Conservation (phyloP, 2,888 invertebrate species). For the Dinocampus coccinellae region DNA sequence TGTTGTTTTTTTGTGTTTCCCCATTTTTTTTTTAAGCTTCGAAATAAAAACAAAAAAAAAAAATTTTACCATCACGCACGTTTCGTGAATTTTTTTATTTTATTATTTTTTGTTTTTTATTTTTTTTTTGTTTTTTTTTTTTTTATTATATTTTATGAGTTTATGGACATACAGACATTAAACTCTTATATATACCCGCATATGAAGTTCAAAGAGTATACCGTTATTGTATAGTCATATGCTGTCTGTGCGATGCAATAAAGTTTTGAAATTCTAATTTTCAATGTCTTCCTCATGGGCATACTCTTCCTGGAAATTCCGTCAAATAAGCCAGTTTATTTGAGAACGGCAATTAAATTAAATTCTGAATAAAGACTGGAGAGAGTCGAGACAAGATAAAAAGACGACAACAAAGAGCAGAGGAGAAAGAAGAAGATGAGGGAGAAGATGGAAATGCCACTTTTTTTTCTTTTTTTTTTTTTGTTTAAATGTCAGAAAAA, state of each 20-base stretch:
- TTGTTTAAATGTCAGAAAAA: not conserved
- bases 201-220: not conserved
- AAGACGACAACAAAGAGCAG: not conserved
- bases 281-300: not conserved
- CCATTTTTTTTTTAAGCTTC: not conserved
- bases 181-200: not conserved
- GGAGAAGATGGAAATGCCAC: not conserved
- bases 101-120: not conserved
- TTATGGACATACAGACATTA: not conserved
- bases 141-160: not conserved
- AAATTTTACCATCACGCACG: not conserved
- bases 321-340: not conserved
- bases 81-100: not conserved
- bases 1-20: not conserved
- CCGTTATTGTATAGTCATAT: not conserved
- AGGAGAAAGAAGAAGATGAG: not conserved
- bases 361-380: not conserved
- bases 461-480: not conserved
- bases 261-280: constrained; percentile 3
- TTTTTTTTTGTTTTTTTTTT: not conserved
- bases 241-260: not conserved
- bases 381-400: not conserved
- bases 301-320: not conserved
- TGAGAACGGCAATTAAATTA: no score
- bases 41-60: not conserved